A percentile compares a stretch with the other conserved stretches of the same genome.
These are phyloP conservation scores for Corythoichthys intestinalis DNA, from an alignment of 2,113 vertebrate species.

Conservation along the genomic window DNA sequence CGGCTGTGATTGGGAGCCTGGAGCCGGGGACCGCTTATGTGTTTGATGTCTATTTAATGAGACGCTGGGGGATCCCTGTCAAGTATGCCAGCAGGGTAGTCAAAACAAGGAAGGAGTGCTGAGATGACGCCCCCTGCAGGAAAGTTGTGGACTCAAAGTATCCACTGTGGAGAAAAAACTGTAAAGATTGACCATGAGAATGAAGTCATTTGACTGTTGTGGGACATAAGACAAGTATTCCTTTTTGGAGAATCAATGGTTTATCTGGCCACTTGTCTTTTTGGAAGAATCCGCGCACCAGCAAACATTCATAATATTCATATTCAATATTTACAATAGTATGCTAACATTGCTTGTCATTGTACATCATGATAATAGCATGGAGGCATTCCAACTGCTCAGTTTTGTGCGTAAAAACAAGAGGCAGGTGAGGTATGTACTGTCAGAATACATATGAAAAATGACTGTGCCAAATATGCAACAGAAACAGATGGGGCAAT, in stretches of 20 bases:
- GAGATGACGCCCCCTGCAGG: slow-evolving; percentile 63
- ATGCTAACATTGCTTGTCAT: slow-evolving; percentile 48
- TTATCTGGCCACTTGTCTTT: slow-evolving; percentile 5
- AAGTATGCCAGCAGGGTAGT: slow-evolving; percentile 85
- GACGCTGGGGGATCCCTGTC: slow-evolving; percentile 82
- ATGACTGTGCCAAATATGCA: slow-evolving; percentile 70
- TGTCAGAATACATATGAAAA: slow-evolving; percentile 41
- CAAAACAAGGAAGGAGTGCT: slow-evolving; percentile 84
- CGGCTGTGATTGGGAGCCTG: slow-evolving; percentile 80
- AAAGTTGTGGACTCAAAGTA: slow-evolving; percentile 33
- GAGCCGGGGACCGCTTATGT: slow-evolving; percentile 77
- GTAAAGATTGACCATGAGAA: slow-evolving; percentile 51
- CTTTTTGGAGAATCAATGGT: slow-evolving; percentile 41
- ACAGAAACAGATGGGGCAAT: slow-evolving; percentile 68
- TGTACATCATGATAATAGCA: slow-evolving; percentile 50
- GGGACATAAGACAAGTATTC: slow-evolving; percentile 39
- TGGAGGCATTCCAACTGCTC: slow-evolving; percentile 63
- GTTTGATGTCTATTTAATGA: slow-evolving; percentile 87
- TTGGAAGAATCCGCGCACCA: slow-evolving; percentile 61
- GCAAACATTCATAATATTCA: slow-evolving; percentile 59
- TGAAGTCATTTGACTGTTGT: slow-evolving; percentile 56
- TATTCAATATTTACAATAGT: slow-evolving; percentile 44
- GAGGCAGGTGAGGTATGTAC: slow-evolving; percentile 45
- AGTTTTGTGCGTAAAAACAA: slow-evolving; percentile 51
- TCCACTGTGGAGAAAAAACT: slow-evolving; percentile 15